These are phyloP conservation scores for Scrobipalpa atriplicella DNA, from an alignment of 2,888 invertebrate genomes.

Conservation along the genomic window DNA sequence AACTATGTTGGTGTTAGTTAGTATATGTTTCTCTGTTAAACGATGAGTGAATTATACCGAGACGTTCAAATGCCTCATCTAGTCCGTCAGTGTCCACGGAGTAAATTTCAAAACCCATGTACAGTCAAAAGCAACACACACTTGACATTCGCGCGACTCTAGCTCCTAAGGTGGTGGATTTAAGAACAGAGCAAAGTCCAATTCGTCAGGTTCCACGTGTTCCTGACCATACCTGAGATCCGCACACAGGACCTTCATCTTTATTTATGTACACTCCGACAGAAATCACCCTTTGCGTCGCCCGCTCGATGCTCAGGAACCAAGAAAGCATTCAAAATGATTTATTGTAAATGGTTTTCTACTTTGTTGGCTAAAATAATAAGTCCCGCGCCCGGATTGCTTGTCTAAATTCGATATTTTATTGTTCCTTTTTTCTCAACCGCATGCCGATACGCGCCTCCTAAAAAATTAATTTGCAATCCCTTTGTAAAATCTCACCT, in stretches of 20 bases:
- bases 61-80: conserved; percentile 38
- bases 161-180: not conserved
- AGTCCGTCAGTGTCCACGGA: conserved; percentile 41
- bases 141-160: not conserved
- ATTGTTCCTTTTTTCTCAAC: conserved; percentile 69
- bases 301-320: conserved; percentile 77
- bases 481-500: conserved; percentile 59
- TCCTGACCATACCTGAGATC: conserved; percentile 67
- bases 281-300: conserved; percentile 82
- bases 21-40: too few species aligned
- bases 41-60: not conserved
- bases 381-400: conserved; percentile 69
- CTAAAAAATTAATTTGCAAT: conserved; percentile 67
- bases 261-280: conserved; percentile 81
- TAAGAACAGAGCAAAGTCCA: conserved; percentile 3
- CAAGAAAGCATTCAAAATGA: conserved; percentile 82
- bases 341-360: conserved; percentile 83
- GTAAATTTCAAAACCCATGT: conserved; percentile 52
- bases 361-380: conserved; percentile 83
- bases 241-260: conserved; percentile 75
- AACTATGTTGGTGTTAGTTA: too few species aligned
- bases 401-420: conserved; percentile 79
- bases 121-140: not conserved
- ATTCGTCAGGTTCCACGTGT: not conserved
- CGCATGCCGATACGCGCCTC: conserved; percentile 55